Evolutionary conservation across 2,888 invertebrate species (phyloP).

Genomic region (Xanthorhoe designata): DNA sequence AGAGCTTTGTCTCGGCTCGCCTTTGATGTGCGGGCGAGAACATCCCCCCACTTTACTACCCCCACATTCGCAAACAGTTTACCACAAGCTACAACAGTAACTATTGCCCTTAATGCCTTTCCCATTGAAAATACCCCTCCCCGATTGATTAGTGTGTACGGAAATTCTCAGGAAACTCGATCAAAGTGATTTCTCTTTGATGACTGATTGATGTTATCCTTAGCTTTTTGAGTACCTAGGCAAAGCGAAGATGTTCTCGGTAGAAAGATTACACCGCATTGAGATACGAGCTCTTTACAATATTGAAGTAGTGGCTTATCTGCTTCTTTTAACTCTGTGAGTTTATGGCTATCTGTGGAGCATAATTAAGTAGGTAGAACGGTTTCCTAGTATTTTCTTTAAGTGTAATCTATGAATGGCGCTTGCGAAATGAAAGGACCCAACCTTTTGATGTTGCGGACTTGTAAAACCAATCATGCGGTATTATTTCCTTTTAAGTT

Average conservation of each 20-base stretch:
- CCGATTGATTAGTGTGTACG: constrained; percentile 80
- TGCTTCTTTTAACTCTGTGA: constrained; percentile 2
- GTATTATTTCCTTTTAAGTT: constrained; percentile 61
- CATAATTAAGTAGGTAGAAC: constrained; percentile 55
- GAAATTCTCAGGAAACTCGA: constrained; percentile 76
- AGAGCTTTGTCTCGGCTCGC: constrained; percentile 83
- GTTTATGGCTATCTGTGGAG: constrained; percentile 14
- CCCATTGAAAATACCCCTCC: constrained; percentile 71
- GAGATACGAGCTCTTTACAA: constrained; percentile 15
- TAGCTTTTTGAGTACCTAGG: constrained; percentile 41
- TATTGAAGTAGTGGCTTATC: constrained; percentile 19
- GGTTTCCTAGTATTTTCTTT: constrained; percentile 56
- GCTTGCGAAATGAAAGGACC: constrained; percentile 60
- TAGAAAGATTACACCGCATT: constrained; percentile 22
- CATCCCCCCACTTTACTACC: constrained; percentile 51
- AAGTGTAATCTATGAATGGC: constrained; percentile 62
- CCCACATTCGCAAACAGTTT: constrained; percentile 76
- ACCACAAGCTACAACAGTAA: constrained; percentile 82
- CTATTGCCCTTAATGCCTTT: constrained; percentile 83
- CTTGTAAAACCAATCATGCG: constrained; percentile 66
- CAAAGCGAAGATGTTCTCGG: constrained; percentile 19
- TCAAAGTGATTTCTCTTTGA: constrained; percentile 65
- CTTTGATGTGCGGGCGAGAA: constrained; percentile 79
- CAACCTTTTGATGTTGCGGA: constrained; percentile 60
- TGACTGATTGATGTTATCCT: constrained; percentile 44